phyloP scores from a whole-genome alignment of 2,888 invertebrate genomes.

The Protula sp. region DNA sequence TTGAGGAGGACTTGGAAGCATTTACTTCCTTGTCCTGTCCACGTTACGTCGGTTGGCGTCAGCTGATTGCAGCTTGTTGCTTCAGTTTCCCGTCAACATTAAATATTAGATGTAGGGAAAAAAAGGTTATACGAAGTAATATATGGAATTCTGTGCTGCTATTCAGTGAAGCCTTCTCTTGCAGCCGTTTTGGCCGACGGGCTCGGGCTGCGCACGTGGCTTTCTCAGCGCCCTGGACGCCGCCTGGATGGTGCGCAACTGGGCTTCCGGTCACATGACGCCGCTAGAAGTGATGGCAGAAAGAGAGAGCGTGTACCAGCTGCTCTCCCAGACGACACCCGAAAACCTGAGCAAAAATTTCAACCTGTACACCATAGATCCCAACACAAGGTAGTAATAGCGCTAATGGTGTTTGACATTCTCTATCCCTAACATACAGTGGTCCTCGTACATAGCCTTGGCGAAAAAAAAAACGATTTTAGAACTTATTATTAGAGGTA shows the following conservation, averaged over 20 bases:
- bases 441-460: too few relatives aligned
- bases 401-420: not conserved
- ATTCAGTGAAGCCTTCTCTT: too few relatives aligned
- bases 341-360: conserved; percentile 88
- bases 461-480: too few relatives aligned
- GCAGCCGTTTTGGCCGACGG: conserved; percentile 91
- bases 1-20: too few relatives aligned
- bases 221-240: conserved; percentile 94
- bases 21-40: too few relatives aligned
- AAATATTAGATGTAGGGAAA: too few relatives aligned
- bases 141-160: too few relatives aligned
- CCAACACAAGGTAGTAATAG: conserved; percentile 60
- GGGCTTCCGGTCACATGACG: conserved; percentile 67
- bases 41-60: too few relatives aligned
- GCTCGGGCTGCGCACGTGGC: conserved; percentile 95
- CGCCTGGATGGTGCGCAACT: conserved; percentile 86
- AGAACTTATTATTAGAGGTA: too few relatives aligned
- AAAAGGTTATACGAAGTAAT: too few relatives aligned
- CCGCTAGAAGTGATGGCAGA: conserved; percentile 81
- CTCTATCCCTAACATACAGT: not conserved
- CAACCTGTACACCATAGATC: conserved; percentile 57
- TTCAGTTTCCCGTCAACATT: too few relatives aligned
- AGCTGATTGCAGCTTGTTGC: too few relatives aligned
- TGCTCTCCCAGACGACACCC: conserved; percentile 89
- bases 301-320: conserved; percentile 85